Percentiles rank a stretch among this genome's conserved stretches.
Conservation (phyloP, 2,113 vertebrate species). For the Scomber colias region DNA sequence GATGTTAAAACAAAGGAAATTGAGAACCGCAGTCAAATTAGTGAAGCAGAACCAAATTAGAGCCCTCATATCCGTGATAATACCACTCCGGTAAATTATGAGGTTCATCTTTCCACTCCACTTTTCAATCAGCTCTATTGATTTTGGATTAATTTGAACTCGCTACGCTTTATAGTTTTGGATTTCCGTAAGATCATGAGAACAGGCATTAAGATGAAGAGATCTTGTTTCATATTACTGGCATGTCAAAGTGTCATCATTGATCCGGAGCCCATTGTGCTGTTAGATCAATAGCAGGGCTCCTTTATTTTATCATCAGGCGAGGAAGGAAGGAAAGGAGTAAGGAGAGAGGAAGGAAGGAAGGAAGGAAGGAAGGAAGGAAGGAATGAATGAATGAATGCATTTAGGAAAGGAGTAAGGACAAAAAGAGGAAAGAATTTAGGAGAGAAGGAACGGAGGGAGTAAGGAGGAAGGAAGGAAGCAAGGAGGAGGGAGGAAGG, state of each 20-base stretch:
- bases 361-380: too few relatives aligned
- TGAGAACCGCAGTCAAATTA: too few relatives aligned
- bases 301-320: background rate
- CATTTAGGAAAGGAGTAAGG: too few relatives aligned
- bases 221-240: slow-evolving; percentile 39
- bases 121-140: slow-evolving; percentile 29
- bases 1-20: too few relatives aligned
- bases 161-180: background rate
- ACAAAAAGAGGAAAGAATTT: too few relatives aligned
- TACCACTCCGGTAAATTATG: background rate
- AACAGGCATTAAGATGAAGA: background rate
- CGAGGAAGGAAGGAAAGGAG: too few relatives aligned
- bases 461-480: too few relatives aligned
- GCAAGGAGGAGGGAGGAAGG: too few relatives aligned
- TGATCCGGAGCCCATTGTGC: background rate
- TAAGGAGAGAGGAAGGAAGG: too few relatives aligned
- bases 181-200: background rate
- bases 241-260: background rate
- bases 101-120: background rate
- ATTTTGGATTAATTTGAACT: slow-evolving; percentile 18
- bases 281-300: background rate
- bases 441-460: too few relatives aligned
- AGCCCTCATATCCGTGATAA: background rate
- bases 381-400: too few relatives aligned
- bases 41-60: too few relatives aligned